Base-by-base conservation (phyloP, 2,797 vertebrate genomes). In the Falco novaeseelandiae region DNA sequence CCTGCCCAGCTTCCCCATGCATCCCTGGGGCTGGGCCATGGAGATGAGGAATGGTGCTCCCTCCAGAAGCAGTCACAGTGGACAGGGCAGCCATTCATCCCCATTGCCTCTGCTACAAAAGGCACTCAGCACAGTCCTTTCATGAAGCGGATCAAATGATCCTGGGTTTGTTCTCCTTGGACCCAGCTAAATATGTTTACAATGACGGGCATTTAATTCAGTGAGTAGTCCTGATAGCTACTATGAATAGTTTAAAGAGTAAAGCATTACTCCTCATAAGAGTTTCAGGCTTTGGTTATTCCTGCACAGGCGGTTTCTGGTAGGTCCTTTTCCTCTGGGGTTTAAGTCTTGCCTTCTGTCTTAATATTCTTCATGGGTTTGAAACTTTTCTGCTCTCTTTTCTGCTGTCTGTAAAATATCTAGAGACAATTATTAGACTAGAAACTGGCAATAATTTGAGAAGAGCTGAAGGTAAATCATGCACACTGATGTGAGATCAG, bases 31-130 rank as follows among this genome's bases (percentile, higher is more conserved):
- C 25, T 92, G 29, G 57, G 30, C 12, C 2, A 0, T 38, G 69
- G 71, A 77, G 30, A 72, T 81, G 76, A 90, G 36, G 40, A 78
- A 72, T 54, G 62, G 26, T 67, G 38, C 19, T 92, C 29, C 8
- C 34, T 1, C 1, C 21, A 78, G 49, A 2, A 0, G 0, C 70
- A 65, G 71, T 49, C 74, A 38, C 34, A 25, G 73, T 5, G 13
- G 21, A 49, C 58, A 29, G 34, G 29, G 19, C 0, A 4, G 14
- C 30, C 71, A 48, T 81, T 67, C 57, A 42, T 86, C 52, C 74
- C 30, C 22, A 19, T 23, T 79, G 26, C 12, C 58, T 87, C 34
- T 1, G 0, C 38, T 76, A n/a, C 46, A 79, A 77, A 66, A 44
- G 30, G 29, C 22, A 48, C 13, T n/a, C 34, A 78, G 61, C 42